phyloP scores from a whole-genome alignment of 2,888 invertebrate genomes.

The Aphodius sticticus region DNA sequence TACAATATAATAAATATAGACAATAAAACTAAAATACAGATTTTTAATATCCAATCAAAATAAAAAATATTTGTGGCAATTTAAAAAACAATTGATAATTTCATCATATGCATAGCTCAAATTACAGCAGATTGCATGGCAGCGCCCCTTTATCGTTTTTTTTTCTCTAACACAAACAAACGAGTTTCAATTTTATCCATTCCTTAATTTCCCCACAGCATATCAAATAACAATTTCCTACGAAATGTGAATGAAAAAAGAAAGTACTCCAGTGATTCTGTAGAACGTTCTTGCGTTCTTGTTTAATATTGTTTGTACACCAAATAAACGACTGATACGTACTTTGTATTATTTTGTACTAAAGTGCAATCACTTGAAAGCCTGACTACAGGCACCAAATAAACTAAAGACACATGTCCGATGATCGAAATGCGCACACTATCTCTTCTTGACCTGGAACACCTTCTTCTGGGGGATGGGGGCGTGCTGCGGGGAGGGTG shows the following conservation, averaged over 20 bases:
- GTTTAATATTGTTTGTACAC: constrained; percentile 1
- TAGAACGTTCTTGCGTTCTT: constrained; percentile 11
- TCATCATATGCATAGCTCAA: too few species aligned
- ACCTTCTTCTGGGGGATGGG: constrained; percentile 57
- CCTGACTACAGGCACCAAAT: constrained; percentile 49
- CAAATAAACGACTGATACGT: constrained; percentile 34
- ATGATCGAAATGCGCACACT: constrained; percentile 48
- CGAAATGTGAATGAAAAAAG: background rate
- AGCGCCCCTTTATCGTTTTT: too few species aligned
- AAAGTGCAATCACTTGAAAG: constrained; percentile 55
- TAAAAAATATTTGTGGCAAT: too few species aligned
- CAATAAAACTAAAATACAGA: background rate
- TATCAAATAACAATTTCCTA: background rate
- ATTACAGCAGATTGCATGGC: background rate
- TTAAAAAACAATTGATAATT: too few species aligned
- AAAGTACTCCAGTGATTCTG: background rate
- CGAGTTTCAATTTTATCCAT: too few species aligned
- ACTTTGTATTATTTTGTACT: constrained; percentile 57
- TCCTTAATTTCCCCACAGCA: too few species aligned
- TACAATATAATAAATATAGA: background rate
- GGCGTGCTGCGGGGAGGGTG: constrained; percentile 53
- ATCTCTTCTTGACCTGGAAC: constrained; percentile 58
- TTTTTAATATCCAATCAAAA: background rate
- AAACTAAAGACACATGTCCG: constrained; percentile 39
- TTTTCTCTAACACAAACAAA: too few species aligned